Percentiles rank a stretch among this genome's conserved stretches.
These are phyloP conservation scores for Cyclina sinensis DNA, from an alignment of 1,140 invertebrate species.

Conservation along the genomic window DNA sequence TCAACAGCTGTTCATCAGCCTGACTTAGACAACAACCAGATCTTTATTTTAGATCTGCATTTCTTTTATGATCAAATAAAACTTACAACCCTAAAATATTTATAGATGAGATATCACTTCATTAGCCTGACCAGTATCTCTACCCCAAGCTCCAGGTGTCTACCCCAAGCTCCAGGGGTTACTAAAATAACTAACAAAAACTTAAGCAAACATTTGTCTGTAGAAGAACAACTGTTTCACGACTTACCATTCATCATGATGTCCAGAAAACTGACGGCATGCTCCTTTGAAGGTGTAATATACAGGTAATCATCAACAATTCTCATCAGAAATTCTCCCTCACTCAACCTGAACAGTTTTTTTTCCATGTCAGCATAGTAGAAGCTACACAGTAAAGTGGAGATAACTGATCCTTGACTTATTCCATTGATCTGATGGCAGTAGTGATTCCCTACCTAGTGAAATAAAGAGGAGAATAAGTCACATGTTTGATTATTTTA, in stretches of 20 bases:
- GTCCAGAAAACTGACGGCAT: constrained; percentile 69
- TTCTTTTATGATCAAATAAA: neutral
- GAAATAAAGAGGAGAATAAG: too few species aligned
- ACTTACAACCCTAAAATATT: neutral
- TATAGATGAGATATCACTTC: neutral
- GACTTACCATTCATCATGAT: constrained; percentile 75
- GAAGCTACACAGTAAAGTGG: constrained; percentile 76
- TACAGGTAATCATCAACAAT: constrained; percentile 80
- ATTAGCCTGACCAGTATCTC: neutral
- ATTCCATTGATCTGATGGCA: constrained; percentile 74
- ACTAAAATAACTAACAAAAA: too few species aligned
- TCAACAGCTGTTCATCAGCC: too few species aligned
- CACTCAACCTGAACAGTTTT: constrained; percentile 42
- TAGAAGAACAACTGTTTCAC: too few species aligned
- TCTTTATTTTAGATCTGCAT: too few species aligned
- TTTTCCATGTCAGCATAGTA: constrained; percentile 78
- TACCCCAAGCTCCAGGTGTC: too few species aligned
- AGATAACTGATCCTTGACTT: constrained; percentile 80
- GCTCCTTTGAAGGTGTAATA: constrained; percentile 74
- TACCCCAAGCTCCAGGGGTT: too few species aligned
- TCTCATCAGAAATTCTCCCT: constrained; percentile 77
- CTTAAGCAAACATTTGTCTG: too few species aligned
- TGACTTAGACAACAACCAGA: too few species aligned
- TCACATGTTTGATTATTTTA: too few species aligned
- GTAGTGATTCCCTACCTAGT: constrained; percentile 75